Base-by-base conservation (phyloP, 2,797 vertebrate genomes). In the Rousettus madagascariensis region DNA sequence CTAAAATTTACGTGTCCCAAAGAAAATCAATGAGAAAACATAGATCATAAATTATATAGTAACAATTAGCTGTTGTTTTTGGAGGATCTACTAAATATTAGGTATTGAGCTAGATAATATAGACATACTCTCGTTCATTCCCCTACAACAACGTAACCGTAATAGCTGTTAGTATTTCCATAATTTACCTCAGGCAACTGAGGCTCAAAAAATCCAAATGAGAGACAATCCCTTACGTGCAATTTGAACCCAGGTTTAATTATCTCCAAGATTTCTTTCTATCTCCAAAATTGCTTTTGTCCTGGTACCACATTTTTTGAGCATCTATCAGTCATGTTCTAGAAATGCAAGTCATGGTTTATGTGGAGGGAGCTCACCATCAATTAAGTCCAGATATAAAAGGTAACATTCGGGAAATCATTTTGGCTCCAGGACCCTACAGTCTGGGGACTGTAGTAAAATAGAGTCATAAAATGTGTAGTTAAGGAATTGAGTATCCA, bases 121-220 rank as follows among this genome's bases (percentile, higher is more conserved):
- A 38, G 5, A 61, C 19, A 19, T 22, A 36, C 24, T 74, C 22
- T 59, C 4, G 1, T 43, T 66, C 65, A 2, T n/a, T 15, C 5
- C 6, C 28, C 30, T 19, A 65, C 0, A 66, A 55, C 69, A 95
- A 43, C 6, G 28, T 61, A 36, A 9, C 86, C 5, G 11, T n/a
- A 49, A 59, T 63, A 89, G 13, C 1, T 33, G 74, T 74, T 51
- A 77, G 26, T 28, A n/a, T 91, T 79, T 69, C 53, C 38, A 17
- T 82, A 28, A 65, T 82, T 66, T 55, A 77, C 4, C 6, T 66
- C 5, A 90, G 15, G 63, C 36, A 79, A 84, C 1, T 33, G 36
- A 84, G 12, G 20, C 13, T 59, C 41, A 69, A 74, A 68, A 26
- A 96, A 90, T 78, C 68, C 82, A 92, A 95, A 92, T 28, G 38